These are phyloP conservation scores for Pseudochaenichthys georgianus DNA, from an alignment of 2,797 vertebrate species.

Conservation along the genomic window DNA sequence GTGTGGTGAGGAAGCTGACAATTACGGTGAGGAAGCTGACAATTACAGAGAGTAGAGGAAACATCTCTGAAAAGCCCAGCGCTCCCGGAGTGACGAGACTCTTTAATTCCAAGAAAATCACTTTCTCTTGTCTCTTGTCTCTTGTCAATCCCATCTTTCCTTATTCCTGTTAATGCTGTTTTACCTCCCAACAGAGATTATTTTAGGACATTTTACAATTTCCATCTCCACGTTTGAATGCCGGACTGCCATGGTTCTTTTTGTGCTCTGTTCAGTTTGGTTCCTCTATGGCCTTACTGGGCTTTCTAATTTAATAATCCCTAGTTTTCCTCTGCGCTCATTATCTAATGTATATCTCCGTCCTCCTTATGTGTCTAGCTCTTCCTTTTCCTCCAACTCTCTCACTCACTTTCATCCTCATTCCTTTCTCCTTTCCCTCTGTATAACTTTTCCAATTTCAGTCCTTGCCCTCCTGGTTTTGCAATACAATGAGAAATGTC, in stretches of 20 bases:
- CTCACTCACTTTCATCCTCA: constrained; percentile 26
- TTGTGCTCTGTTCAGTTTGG: constrained; percentile 17
- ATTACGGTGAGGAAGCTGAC: constrained; percentile 59
- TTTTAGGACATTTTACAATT: constrained; percentile 4
- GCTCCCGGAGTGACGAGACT: constrained; percentile 46
- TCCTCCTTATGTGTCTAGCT: neutral
- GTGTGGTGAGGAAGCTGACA: constrained; percentile 56
- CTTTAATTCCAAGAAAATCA: constrained; percentile 50
- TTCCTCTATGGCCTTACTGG: constrained; percentile 26
- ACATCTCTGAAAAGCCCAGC: constrained; percentile 39
- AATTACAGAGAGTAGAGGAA: constrained; percentile 64
- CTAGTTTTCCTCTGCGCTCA: constrained; percentile 4
- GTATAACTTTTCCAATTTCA: constrained; percentile 9
- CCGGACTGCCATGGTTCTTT: constrained; percentile 42
- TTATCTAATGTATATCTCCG: constrained; percentile 14
- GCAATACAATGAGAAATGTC: constrained; percentile 24
- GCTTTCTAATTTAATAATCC: constrained; percentile 27
- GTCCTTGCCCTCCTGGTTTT: constrained; percentile 12
- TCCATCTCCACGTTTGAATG: constrained; percentile 22
- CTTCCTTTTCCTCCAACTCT: constrained; percentile 10
- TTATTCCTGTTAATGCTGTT: constrained; percentile 34
- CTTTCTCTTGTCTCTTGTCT: constrained; percentile 38
- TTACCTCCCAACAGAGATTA: constrained; percentile 17
- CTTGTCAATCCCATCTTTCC: constrained; percentile 34
- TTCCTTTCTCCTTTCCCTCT: constrained; percentile 5